Evolutionary conservation across 2,797 vertebrate genomes (phyloP), one percentile per base, ranked within the genome.

Genomic region (Apogon hyalosoma): DNA sequence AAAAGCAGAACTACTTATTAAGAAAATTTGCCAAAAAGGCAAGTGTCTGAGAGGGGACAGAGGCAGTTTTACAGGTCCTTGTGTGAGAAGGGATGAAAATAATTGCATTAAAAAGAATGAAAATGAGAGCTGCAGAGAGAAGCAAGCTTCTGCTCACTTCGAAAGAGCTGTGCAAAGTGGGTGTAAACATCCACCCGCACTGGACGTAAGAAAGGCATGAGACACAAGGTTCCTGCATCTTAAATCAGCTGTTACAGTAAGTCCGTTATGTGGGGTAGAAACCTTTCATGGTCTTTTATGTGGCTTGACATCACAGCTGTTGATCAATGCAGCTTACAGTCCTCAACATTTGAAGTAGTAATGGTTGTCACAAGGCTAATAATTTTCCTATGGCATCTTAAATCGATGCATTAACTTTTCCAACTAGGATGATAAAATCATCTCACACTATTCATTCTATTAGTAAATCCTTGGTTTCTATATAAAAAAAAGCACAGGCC

Each of bases 311-410:
- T 71, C 46, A 54, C 40, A 48, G 14, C 55, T 52, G n/a, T 31
- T 45, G n/a, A 68, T 51, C 33, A 36, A 24, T 36, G 8, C 33
- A 57, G 7, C 55, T 76, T 58, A 40, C 21, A 59, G 48, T 67
- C 19, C 48, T 40, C 11, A 55, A 51, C 21, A 56, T 55, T 40
- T 40, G 56, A 57, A 46, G 59, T 79, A 65, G 24, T 28, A 3
- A 4, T 28, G 24, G 24, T 28, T 3, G 24, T 6, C 24, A 28
- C 5, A 28, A 21, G 24, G 24, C 24, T 56, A 60, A 74, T 69
- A 59, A 48, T 69, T 61, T 48, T 68, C 10, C 43, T 11, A 47
- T 47, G 72, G 12, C 24, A 55, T 21, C 50, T 47, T 14, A 68
- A 56, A 70, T 11, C 54, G 15, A 31, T 0, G 1, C 51, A 51